phyloP scores from a whole-genome alignment of 2,113 vertebrate species.

The Ammospiza caudacuta region DNA sequence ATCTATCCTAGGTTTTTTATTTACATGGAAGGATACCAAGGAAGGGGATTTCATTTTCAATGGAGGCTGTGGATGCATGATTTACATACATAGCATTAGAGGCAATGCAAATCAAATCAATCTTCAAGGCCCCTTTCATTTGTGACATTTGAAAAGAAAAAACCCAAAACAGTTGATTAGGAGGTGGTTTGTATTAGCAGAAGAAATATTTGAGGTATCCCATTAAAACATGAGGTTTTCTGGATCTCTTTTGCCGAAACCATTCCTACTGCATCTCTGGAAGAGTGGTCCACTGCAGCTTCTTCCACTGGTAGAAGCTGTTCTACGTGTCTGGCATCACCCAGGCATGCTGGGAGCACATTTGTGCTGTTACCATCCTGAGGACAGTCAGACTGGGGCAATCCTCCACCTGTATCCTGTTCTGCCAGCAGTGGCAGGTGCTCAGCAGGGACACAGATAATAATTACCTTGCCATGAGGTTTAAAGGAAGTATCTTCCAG shows the following conservation, averaged over 20 bases:
- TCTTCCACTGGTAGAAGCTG: not conserved
- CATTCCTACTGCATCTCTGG: not conserved
- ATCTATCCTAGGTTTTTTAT: not conserved
- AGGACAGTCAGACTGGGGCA: not conserved
- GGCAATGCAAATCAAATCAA: not conserved
- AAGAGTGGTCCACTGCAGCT: not conserved
- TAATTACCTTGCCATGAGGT: fast-evolving
- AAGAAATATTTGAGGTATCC: not conserved
- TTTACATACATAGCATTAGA: not conserved
- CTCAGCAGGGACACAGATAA: not conserved
- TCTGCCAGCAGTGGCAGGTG: not conserved
- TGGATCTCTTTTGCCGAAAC: not conserved
- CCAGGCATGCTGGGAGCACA: not conserved
- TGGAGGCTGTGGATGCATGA: not conserved
- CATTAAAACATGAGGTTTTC: not conserved
- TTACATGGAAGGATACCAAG: not conserved
- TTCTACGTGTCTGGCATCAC: not conserved
- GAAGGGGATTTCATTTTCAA: not conserved
- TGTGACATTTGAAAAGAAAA: not conserved
- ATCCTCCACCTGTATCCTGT: not conserved
- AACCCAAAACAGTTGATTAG: not conserved
- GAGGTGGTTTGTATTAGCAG: not conserved
- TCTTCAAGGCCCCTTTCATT: not conserved
- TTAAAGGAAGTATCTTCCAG: not conserved
- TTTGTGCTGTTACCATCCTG: not conserved